Base-by-base conservation (phyloP, 2,888 invertebrate species). In the Tyria jacobaeae region DNA sequence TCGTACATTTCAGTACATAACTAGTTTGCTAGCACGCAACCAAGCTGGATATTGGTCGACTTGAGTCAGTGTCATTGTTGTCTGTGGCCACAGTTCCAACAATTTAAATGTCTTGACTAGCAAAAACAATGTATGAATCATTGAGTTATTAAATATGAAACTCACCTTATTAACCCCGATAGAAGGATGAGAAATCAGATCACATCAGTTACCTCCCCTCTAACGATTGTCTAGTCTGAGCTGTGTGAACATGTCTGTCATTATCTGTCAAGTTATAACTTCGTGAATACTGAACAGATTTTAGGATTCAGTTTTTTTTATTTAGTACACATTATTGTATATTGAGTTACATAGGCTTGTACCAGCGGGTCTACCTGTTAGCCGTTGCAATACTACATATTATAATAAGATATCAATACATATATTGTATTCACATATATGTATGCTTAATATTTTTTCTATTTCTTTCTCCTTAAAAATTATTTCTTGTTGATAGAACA, bases 141-240 rank as follows among this genome's bases (percentile, higher is more conserved):
- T 85, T 86, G 86, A 84, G 82, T 81, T 85, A 87, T 89, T 89
- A 86, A 78, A 85, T 84, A 86, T 86, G 85, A 87, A 86, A 85
- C 78, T 71, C 71, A 79, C 61, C 82, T 84, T 85, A 85, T 84
- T 88, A 88, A 85, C 86, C 87, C 77, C 83, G 79, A 84, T 87
- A 82, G 79, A 81, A 76, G 82, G 84, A 82, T 87, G 86, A 77
- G 83, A 86, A 86, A 82, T 83, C 80, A 76, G 78, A 79, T 75
- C 80, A 73, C 71, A 77, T 76, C 75, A 73, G 63, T 73, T 77
- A 73, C 74, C 76, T 71, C 72, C 73, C 71, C 67, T 37, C 66
- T 25, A 53, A 27, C 66, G 64, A 80, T 81, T 80, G 80, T 80
- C 62, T 76, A 62, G 75, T 73, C 66, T 71, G 58, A 64, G 67